phyloP scores from a whole-genome alignment of 2,888 invertebrate genomes.

The Rotaria socialis region DNA sequence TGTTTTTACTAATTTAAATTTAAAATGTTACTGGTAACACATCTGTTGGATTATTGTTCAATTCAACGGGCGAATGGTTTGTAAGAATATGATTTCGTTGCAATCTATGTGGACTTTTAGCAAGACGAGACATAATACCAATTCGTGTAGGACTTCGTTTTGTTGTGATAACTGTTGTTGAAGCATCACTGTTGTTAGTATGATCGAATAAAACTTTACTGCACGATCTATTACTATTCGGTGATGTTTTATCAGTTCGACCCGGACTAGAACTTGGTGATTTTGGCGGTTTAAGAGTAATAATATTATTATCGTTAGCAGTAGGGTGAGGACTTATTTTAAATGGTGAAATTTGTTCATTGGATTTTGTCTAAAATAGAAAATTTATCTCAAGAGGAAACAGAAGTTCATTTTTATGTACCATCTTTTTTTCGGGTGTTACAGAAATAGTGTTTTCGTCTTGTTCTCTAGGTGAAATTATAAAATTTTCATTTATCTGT shows the following conservation, averaged over 20 bases:
- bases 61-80: not conserved
- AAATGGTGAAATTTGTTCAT: not conserved
- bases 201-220: not conserved
- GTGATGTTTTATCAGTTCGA: not conserved
- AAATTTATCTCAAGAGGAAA: not conserved
- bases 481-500: not conserved
- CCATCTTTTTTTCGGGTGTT: not conserved
- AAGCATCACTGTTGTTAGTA: not conserved
- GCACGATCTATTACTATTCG: not conserved
- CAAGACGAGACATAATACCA: slow-evolving; percentile 27
- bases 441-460: not conserved
- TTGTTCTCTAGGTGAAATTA: not conserved
- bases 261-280: not conserved
- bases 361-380: not conserved
- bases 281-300: slow-evolving; percentile 1
- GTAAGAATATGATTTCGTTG: not conserved
- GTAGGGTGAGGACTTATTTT: not conserved
- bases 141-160: not conserved
- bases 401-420: not conserved
- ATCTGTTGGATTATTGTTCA: not conserved
- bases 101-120: not conserved
- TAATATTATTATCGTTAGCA: not conserved
- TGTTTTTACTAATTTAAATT: too few relatives aligned
- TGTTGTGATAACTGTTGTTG: not conserved
- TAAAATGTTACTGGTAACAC: too few relatives aligned